Evolutionary conservation across 92 coral and sea anemone genomes (phyloP), one percentile per base, ranked within the genome.

Genomic region (Diadumene lineata): DNA sequence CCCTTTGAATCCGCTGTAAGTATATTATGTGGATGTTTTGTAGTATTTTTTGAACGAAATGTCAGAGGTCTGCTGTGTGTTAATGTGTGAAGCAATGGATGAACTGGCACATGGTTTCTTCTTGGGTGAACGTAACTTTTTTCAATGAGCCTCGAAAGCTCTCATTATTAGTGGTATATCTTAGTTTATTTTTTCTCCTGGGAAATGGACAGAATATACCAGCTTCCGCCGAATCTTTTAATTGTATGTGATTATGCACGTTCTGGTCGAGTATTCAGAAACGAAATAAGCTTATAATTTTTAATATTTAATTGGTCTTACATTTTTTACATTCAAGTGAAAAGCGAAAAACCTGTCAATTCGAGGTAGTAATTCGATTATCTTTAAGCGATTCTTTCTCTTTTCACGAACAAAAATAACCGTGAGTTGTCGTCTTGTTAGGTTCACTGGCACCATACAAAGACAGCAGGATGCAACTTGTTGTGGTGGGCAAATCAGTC

Each of bases 1-100:
- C 66, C 77, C 77, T 7, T 22, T 72, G 31, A 72, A 72, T n/a
- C 77, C 77, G 21, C 17, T 34, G 77, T 72, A 72, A 72, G 77
- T 72, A 33, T 7, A 62, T 9, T 53, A 16, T 16, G 32, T 29
- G 27, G 0, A 0, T 0, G 11, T 44, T 32, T 48, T 32, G 28
- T 70, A 17, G 44, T 55, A 30, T 51, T 53, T 53, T 21, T 60
- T 21, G 32, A 23, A 32, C 23, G 31, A 26, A 60, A 26, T 23
- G 65, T 60, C 32, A 60, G 13, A 23, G 65, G 65, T 60, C 65
- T 26, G 1, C 22, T 22, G 7, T 60, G 65, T 60, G 65, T 60
- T 7, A 60, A 60, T 7, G 29, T 60, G 32, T 27, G 23, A 60
- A 60, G 31, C 58, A 21, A 15, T 13, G 24, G 58, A 6, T 38